Percentiles rank a stretch among this genome's conserved stretches.
Conservation (phyloP, 2,888 invertebrate species). For the Heliconius charithonia region DNA sequence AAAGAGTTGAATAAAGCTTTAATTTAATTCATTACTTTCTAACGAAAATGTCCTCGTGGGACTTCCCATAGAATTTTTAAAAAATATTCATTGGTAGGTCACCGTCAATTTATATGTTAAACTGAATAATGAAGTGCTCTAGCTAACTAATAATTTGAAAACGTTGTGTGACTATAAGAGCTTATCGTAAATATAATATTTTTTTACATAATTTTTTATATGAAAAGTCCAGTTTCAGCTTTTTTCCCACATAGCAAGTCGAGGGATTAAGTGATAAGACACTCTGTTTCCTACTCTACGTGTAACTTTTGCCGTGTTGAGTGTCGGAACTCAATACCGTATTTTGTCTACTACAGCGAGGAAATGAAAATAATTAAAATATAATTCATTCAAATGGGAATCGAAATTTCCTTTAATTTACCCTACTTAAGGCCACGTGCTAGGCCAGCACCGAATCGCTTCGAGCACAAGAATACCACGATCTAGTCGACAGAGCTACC, state of each 20-base stretch:
- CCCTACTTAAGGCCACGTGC: too few species aligned
- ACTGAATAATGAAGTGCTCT: background rate
- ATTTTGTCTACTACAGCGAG: too few species aligned
- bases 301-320: too few species aligned
- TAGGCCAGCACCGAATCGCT: too few species aligned
- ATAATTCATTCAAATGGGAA: too few species aligned
- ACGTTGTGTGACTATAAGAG: background rate
- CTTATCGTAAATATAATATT: background rate
- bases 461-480: too few species aligned
- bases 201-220: background rate
- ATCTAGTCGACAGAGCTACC: too few species aligned
- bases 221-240: background rate
- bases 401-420: too few species aligned
- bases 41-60: conserved; percentile 1
- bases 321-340: too few species aligned
- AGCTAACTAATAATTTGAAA: conserved; percentile 1
- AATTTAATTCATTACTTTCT: conserved; percentile 8
- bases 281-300: too few species aligned
- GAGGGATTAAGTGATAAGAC: background rate
- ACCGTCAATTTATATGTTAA: conserved; percentile 7
- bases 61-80: background rate
- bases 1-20: background rate
- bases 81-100: background rate
- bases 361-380: too few species aligned
- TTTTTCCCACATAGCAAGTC: background rate